Conservation (phyloP, 2,888 invertebrate genomes). For the Deroplatys truncata region DNA sequence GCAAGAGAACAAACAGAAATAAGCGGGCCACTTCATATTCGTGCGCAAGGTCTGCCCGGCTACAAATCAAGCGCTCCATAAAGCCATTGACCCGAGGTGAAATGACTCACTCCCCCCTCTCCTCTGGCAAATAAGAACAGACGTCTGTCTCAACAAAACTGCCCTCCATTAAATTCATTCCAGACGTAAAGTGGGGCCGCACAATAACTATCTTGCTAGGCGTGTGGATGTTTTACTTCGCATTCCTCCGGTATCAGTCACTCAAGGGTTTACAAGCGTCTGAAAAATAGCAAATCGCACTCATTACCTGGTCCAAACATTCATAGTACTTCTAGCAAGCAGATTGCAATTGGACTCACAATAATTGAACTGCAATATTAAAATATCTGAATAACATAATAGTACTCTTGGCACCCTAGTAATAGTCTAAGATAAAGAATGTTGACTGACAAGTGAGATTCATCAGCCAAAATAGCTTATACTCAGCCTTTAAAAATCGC, state of each 20-base stretch:
- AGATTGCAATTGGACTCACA: too few relatives aligned
- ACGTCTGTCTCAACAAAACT: not conserved
- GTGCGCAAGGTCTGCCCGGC: not conserved
- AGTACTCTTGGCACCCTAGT: too few relatives aligned
- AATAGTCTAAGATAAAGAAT: too few relatives aligned
- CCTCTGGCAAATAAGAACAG: not conserved
- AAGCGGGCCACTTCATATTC: not conserved
- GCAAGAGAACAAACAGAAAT: not conserved
- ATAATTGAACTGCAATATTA: too few relatives aligned
- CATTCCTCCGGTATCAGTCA: not conserved
- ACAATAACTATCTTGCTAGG: not conserved
- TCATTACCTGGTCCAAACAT: too few relatives aligned
- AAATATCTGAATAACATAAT: too few relatives aligned
- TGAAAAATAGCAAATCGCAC: too few relatives aligned
- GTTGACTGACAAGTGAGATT: too few relatives aligned
- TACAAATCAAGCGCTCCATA: not conserved
- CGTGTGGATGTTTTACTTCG: not conserved
- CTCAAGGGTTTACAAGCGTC: too few relatives aligned
- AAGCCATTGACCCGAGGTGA: not conserved
- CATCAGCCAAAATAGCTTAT: too few relatives aligned
- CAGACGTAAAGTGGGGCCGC: not conserved
- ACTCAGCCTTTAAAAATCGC: too few relatives aligned
- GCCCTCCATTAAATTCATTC: not conserved
- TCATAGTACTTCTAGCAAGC: too few relatives aligned
- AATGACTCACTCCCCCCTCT: not conserved